Base-by-base conservation (phyloP, 2,113 vertebrate species). In the Cisticola juncidis region DNA sequence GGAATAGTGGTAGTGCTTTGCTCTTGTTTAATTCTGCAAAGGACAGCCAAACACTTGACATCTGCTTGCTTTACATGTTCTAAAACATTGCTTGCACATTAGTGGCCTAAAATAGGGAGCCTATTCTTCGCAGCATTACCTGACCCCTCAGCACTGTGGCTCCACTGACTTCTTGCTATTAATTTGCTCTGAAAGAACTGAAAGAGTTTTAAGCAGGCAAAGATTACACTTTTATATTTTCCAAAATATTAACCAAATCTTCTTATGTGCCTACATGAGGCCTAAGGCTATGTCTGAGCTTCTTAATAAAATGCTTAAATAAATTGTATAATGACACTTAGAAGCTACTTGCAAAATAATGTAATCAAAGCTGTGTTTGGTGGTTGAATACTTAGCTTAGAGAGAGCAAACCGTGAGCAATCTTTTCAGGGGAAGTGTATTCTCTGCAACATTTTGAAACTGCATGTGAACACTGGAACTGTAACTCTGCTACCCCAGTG, bases 231-330 rank as follows among this genome's bases (percentile, higher is more conserved):
- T 86, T 36, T 81, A 53, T 90, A 76, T 86, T 96, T 96, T 95
- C 80, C 45, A 64, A 94, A 96, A 96, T 93, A 91, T 91, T 96
- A 96, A 81, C 64, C 76, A 95, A 96, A 97, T 96, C 94, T 95
- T 93, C 88, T 97, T 96, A 93, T 47, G 29, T 69, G 86, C 80
- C 88, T 90, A 93, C 90, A 79, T 61, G 69, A 90, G 83, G 81
- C 92, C 94, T 86, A 89, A 92, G 90, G 90, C 92, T 94, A 92
- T 68, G 81, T 92, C 92, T 97, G 94, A 96, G 71, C 93, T 92
- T 89, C 80, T 95, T 96, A 96, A 88, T 90, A 84, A 93, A 94
- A 84, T 68, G 60, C 61, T 90, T 91, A 62, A 88, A 95, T 93
- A 94, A 88, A 84, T 84, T 69, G 53, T 68, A 71, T 71, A 92